A percentile compares a stretch with the other conserved stretches of the same genome.
phyloP scores from a whole-genome alignment of 2,113 vertebrate species.

The Phalacrocorax carbo region DNA sequence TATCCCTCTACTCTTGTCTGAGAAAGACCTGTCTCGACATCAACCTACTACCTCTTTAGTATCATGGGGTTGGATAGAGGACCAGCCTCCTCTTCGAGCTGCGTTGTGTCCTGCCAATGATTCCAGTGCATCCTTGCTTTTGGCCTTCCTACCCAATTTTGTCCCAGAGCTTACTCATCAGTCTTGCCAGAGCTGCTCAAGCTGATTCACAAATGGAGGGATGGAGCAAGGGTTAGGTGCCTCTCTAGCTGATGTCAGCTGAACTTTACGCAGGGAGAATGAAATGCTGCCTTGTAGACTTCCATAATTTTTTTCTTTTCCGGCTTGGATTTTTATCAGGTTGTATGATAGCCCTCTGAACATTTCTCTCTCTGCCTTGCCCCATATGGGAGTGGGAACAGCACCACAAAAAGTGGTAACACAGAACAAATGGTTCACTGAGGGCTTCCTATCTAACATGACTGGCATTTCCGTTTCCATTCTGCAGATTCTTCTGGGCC shows the following conservation, averaged over 20 bases:
- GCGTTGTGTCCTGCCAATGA: fast-evolving
- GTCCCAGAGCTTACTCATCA: not conserved
- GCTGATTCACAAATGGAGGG: not conserved
- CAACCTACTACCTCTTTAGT: not conserved
- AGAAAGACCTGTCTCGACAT: not conserved
- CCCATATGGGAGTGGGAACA: not conserved
- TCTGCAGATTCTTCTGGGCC: not conserved
- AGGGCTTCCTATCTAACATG: not conserved
- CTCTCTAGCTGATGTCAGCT: not conserved
- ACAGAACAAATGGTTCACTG: not conserved
- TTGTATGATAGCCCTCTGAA: not conserved
- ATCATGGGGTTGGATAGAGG: not conserved
- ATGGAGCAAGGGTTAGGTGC: not conserved
- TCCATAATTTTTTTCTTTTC: not conserved
- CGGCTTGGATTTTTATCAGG: not conserved
- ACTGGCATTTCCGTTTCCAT: not conserved
- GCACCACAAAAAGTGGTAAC: not conserved
- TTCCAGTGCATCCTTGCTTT: not conserved
- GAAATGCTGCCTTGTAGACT: not conserved
- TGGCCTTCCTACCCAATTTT: not conserved
- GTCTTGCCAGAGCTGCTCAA: not conserved
- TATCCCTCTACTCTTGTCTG: not conserved
- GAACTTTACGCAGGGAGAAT: not conserved
- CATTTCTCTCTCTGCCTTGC: not conserved
- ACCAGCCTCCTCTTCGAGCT: not conserved